Percentiles rank a stretch among this genome's conserved stretches.
These are phyloP conservation scores for Entomobrya proxima DNA, from an alignment of 2,888 invertebrate genomes.

Conservation along the genomic window DNA sequence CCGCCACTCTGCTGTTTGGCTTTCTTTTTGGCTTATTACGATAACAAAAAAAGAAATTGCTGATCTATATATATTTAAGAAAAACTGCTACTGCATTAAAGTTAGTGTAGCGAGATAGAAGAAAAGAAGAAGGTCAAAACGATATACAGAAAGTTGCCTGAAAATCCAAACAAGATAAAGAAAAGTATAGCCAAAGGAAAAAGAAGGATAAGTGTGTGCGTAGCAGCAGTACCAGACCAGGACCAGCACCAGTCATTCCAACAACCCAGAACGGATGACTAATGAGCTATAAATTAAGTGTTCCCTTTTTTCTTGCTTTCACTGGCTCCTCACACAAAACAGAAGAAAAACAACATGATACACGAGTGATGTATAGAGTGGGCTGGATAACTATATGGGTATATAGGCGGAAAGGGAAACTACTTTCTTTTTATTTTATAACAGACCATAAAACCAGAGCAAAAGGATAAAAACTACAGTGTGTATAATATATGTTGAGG, in stretches of 20 bases:
- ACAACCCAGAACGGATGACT: slow-evolving; percentile 63
- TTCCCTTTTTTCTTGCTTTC: slow-evolving; percentile 42
- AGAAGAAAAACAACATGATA: slow-evolving; percentile 9
- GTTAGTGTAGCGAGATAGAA: not conserved
- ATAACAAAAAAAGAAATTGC: not conserved
- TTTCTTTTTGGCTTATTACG: not conserved
- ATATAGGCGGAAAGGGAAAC: no score
- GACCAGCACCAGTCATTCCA: slow-evolving; percentile 44
- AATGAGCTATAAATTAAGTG: slow-evolving; percentile 70
- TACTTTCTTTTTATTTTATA: no score
- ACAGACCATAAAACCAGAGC: no score
- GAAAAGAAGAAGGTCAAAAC: not conserved
- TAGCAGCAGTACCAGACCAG: no score
- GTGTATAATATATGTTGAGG: no score
- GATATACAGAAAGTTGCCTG: not conserved
- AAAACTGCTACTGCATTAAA: slow-evolving; percentile 3
- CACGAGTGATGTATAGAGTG: not conserved
- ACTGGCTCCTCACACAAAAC: not conserved
- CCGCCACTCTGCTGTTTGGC: no score
- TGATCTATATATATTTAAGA: no score
- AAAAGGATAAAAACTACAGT: no score
- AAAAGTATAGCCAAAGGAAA: not conserved
- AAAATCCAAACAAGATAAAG: not conserved
- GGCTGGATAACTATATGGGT: not conserved
- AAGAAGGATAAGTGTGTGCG: not conserved